Conservation (phyloP, 2,113 vertebrate species). For the Morone chrysops region DNA sequence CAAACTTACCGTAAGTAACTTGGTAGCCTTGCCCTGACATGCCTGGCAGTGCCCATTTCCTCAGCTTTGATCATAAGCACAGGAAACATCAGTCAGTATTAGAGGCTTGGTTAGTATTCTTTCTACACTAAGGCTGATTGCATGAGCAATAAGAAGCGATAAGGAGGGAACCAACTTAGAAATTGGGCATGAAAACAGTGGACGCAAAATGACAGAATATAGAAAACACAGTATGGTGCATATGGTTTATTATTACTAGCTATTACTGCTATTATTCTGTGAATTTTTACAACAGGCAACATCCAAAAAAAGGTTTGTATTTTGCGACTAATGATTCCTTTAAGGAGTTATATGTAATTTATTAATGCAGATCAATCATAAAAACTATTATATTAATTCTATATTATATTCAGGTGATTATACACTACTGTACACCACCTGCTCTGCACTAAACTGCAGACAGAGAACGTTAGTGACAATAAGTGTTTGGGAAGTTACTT, state of each 20-base stretch:
- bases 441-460: neutral
- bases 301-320: neutral
- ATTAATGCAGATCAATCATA: neutral
- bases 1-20: slow-evolving; percentile 13
- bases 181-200: neutral
- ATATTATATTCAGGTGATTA: too few relatives aligned
- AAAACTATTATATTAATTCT: too few relatives aligned
- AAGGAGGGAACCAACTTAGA: neutral
- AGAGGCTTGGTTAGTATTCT: slow-evolving; percentile 16
- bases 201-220: neutral
- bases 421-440: neutral
- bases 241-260: neutral
- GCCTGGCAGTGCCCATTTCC: slow-evolving; percentile 67
- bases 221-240: neutral
- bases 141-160: slow-evolving; percentile 22
- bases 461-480: neutral
- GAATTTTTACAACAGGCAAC: neutral
- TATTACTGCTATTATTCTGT: neutral
- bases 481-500: too few relatives aligned
- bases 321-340: neutral
- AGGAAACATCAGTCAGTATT: slow-evolving; percentile 59
- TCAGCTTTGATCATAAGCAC: slow-evolving; percentile 68
- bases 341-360: neutral
- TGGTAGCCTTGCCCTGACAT: slow-evolving; percentile 24
- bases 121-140: slow-evolving; percentile 30